phyloP scores from a whole-genome alignment of 2,888 invertebrate genomes.

The Zeuzera pyrina region DNA sequence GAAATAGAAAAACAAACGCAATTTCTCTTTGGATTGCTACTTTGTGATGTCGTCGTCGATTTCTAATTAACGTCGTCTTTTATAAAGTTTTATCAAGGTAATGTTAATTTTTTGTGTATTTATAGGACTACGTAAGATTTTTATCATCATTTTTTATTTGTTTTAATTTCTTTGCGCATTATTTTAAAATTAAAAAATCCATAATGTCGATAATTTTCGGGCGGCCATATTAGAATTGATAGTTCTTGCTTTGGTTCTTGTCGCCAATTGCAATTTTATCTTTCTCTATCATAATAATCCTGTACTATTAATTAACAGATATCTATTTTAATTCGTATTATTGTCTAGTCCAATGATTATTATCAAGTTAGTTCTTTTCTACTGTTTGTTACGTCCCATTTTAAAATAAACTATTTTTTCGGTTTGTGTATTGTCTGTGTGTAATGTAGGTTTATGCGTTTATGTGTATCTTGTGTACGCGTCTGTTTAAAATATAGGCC shows the following conservation, averaged over 20 bases:
- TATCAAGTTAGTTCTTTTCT: slow-evolving; percentile 19
- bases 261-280: too few relatives aligned
- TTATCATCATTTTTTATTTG: not conserved
- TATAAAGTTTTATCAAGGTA: slow-evolving; percentile 69
- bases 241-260: too few relatives aligned
- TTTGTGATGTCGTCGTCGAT: slow-evolving; percentile 67
- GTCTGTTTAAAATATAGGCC: slow-evolving; percentile 31
- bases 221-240: slow-evolving; percentile 61
- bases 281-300: too few relatives aligned
- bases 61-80: slow-evolving; percentile 68
- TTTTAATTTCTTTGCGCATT: not conserved
- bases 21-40: slow-evolving; percentile 2
- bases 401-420: too few relatives aligned
- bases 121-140: not conserved
- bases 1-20: too few relatives aligned
- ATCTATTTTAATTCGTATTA: slow-evolving; percentile 44
- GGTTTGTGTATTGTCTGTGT: too few relatives aligned
- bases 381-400: too few relatives aligned
- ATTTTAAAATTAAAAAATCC: not conserved
- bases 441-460: too few relatives aligned
- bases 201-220: slow-evolving; percentile 14
- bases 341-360: slow-evolving; percentile 22
- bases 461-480: slow-evolving; percentile 63
- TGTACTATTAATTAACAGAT: slow-evolving; percentile 28
- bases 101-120: slow-evolving; percentile 17